Conservation (phyloP, 2,797 vertebrate genomes). For the Psittacula derbiana region DNA sequence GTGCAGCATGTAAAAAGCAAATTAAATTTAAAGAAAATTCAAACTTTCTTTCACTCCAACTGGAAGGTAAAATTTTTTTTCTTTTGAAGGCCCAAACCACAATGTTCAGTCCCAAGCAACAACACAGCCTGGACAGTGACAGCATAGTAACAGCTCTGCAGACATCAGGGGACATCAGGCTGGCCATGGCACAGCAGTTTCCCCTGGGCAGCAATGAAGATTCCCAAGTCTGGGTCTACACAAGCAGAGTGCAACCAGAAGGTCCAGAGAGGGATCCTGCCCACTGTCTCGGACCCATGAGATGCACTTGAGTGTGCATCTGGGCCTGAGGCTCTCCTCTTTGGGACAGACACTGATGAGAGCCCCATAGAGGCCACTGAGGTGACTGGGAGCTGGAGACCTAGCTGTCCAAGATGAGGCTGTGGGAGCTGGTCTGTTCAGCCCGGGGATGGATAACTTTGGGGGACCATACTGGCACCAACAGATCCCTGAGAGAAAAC, state of each 20-base stretch:
- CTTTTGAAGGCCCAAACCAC: background rate
- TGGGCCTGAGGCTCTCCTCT: background rate
- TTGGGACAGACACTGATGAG: background rate
- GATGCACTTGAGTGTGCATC: background rate
- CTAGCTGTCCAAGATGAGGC: background rate
- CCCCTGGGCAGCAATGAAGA: background rate
- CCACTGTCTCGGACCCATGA: background rate
- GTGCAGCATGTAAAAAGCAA: background rate
- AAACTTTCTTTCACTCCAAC: background rate
- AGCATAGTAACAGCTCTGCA: background rate
- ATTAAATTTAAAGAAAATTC: background rate
- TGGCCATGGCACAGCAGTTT: background rate
- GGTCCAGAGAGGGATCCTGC: background rate
- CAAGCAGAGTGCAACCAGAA: background rate
- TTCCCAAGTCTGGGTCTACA: accelerated
- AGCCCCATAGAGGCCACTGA: accelerated
- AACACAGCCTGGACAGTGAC: background rate
- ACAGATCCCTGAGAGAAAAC: background rate
- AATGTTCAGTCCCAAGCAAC: background rate
- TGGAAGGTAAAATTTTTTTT: background rate
- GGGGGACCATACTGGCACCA: accelerated
- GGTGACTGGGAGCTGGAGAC: background rate
- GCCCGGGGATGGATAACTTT: background rate
- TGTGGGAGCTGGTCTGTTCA: background rate
- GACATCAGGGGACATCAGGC: accelerated